Percentiles rank a stretch among this genome's conserved stretches.
phyloP scores from a whole-genome alignment of 2,797 vertebrate species.

The Pyrocephalus nanus region DNA sequence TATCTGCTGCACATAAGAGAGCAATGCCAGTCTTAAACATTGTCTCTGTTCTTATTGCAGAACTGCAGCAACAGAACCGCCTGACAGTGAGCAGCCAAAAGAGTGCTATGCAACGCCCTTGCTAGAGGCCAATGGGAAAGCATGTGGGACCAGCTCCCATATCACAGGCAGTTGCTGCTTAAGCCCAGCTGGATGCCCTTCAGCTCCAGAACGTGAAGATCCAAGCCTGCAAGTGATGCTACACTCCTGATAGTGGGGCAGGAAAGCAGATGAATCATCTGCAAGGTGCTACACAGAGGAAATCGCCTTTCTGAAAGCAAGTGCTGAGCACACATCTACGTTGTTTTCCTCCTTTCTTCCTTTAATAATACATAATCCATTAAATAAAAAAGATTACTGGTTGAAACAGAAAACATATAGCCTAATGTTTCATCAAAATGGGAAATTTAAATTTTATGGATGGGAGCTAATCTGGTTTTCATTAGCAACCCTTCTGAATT shows the following conservation, averaged over 20 bases:
- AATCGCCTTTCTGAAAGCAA: not conserved
- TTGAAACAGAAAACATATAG: not conserved
- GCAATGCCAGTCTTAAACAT: rapidly evolving
- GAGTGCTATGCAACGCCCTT: rapidly evolving
- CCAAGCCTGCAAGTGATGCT: not conserved
- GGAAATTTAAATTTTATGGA: not conserved
- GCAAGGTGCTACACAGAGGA: rapidly evolving
- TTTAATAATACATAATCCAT: not conserved
- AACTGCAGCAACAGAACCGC: not conserved
- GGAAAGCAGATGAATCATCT: not conserved
- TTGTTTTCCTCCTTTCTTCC: not conserved
- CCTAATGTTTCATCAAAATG: rapidly evolving
- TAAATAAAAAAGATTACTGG: not conserved
- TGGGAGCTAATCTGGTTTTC: not conserved
- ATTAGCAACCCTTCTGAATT: not conserved
- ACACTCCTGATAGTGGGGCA: not conserved
- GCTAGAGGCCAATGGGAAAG: not conserved
- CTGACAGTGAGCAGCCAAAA: not conserved
- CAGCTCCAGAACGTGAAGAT: rapidly evolving
- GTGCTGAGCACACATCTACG: not conserved
- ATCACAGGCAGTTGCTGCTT: not conserved
- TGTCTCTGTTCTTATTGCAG: not conserved
- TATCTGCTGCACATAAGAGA: rapidly evolving
- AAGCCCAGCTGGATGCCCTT: not conserved
- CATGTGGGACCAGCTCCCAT: not conserved